These are phyloP conservation scores for Bilobella aurantiaca DNA, from an alignment of 1,140 invertebrate genomes.

Conservation along the genomic window DNA sequence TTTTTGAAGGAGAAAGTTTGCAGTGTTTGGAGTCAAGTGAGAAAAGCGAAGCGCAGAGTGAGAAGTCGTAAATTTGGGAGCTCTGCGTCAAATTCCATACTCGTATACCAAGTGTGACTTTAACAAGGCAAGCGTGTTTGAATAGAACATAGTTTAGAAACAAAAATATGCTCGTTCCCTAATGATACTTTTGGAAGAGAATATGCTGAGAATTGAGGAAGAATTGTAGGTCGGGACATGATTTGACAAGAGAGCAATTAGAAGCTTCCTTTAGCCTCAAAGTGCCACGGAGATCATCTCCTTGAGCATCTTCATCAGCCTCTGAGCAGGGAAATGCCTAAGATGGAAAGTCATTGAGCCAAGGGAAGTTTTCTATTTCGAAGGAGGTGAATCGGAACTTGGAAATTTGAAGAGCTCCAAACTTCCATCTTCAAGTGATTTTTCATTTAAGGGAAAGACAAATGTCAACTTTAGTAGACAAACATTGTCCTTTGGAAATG, in stretches of 20 bases:
- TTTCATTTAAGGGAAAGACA: conserved; percentile 1
- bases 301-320: not conserved
- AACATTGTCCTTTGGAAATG: conserved; percentile 30
- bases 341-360: not conserved
- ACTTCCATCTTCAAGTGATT: not conserved
- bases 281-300: not conserved
- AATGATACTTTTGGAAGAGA: not conserved
- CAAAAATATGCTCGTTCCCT: too few relatives aligned
- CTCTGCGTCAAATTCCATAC: too few relatives aligned
- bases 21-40: too few relatives aligned
- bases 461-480: conserved; percentile 13
- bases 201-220: not conserved
- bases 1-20: not conserved
- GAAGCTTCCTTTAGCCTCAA: conserved; percentile 25
- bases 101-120: too few relatives aligned
- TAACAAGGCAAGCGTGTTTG: too few relatives aligned
- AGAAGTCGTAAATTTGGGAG: too few relatives aligned
- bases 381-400: not conserved
- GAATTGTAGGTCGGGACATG: conserved; percentile 33
- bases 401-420: too few relatives aligned
- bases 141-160: too few relatives aligned
- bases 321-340: too few relatives aligned
- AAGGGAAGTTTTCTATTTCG: conserved; percentile 15
- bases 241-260: conserved; percentile 37
- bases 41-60: too few relatives aligned